Base-by-base conservation (phyloP, 2,797 vertebrate species). In the Ataeniobius toweri region DNA sequence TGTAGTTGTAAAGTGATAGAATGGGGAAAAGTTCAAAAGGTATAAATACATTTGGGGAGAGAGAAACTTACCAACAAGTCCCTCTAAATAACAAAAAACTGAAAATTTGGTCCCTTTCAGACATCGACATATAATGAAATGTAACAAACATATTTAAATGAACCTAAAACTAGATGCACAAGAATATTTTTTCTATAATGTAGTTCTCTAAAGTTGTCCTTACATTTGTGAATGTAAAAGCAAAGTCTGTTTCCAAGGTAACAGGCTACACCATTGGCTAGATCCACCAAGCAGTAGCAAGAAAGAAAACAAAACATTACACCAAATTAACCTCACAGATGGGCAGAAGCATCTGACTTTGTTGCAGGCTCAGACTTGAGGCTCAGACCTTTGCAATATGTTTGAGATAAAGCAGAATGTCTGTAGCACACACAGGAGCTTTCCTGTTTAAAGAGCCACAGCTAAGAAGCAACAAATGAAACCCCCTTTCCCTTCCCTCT, bases 341-440 rank as follows among this genome's bases (percentile, higher is more conserved):
- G 84, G 73, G 81, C 85, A 89, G 87, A 89, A 51, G 58, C 88
- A 73, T 0, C 36, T 31, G 75, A 28, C 69, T 73, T 78, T 73
- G 77, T 73, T 73, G 58, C 44, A 80, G 76, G 70, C 89, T 89
- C 87, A 91, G 86, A 87, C 85, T 41, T 56, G 44, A 76, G 76
- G 74, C 88, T 90, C 87, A 92, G 88, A 87, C 85, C 70, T 48
- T 50, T 50, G 84, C 88, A 90, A 88, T 91, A 85, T 89, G 89
- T 76, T 73, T 3, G 61, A 56, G 78, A 72, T 28, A 26, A 81
- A 84, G 82, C 84, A 12, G 80, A 89, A 91, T 92, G 90, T 93
- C 90, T 91, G 73, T 75, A 78, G 88, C 85, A 91, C 91, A 93
- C 87, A 88, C 89, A 91, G 90, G 74, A 91, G 93, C 89, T 95